Evolutionary conservation across 2,797 vertebrate genomes (phyloP).

Genomic region (Sciaenops ocellatus): DNA sequence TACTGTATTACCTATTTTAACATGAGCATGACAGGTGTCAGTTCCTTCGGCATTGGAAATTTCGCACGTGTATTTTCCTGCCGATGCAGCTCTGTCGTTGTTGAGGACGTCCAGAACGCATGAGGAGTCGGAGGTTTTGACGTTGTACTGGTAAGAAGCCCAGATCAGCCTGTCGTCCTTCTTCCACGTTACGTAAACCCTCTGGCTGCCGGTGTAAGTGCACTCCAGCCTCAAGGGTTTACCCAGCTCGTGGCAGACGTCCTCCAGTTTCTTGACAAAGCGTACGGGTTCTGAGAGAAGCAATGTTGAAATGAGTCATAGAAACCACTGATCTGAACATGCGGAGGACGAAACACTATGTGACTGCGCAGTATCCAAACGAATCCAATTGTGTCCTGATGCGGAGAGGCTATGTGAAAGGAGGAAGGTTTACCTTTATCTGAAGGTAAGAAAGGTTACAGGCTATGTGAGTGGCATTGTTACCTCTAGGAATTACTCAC

Average conservation of each 20-base stretch:
- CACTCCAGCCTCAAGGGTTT: constrained; percentile 90
- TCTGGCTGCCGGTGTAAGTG: constrained; percentile 88
- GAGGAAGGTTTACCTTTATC: constrained; percentile 2
- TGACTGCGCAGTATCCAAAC: not conserved
- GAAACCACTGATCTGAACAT: constrained; percentile 15
- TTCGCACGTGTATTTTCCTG: constrained; percentile 91
- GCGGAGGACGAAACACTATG: constrained; percentile 1
- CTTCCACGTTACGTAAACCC: constrained; percentile 90
- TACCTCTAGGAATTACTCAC: not conserved
- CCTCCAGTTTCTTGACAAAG: constrained; percentile 89
- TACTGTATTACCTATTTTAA: constrained; percentile 66
- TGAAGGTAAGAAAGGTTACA: not conserved
- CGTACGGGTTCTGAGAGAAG: constrained; percentile 80
- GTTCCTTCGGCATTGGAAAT: constrained; percentile 88
- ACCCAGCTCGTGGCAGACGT: constrained; percentile 87
- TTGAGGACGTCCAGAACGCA: constrained; percentile 84
- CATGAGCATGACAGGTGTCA: constrained; percentile 68
- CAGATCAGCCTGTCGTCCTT: constrained; percentile 87
- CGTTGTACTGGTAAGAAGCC: constrained; percentile 89
- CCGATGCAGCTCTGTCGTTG: constrained; percentile 82
- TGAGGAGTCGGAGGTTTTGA: constrained; percentile 88
- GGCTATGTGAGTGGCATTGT: constrained; percentile 26
- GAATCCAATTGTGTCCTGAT: not conserved
- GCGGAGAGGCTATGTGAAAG: constrained; percentile 24
- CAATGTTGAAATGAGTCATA: constrained; percentile 50